These are phyloP conservation scores for Dufourea novaeangliae DNA, from an alignment of 1,140 invertebrate species.

Conservation along the genomic window DNA sequence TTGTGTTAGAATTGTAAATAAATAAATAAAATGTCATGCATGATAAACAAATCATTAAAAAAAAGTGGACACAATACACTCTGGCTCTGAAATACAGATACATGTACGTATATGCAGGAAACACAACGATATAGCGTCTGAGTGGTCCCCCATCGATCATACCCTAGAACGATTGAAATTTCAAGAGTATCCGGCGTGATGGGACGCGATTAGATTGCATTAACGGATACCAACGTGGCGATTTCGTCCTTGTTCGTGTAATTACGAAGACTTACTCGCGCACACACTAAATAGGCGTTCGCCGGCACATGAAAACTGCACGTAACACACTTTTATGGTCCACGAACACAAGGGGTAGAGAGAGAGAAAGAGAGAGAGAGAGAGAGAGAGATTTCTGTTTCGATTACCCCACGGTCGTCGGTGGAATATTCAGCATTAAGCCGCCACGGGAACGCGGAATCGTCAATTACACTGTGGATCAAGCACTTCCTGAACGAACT, in stretches of 20 bases:
- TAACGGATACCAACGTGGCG: not conserved
- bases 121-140: too few relatives aligned
- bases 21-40: too few relatives aligned
- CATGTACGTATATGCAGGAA: too few relatives aligned
- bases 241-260: not conserved
- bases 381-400: not conserved
- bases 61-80: too few relatives aligned
- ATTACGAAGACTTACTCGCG: not conserved
- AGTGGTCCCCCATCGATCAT: too few relatives aligned
- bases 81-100: too few relatives aligned
- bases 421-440: constrained; percentile 4
- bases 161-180: too few relatives aligned
- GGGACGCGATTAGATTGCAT: constrained; percentile 1
- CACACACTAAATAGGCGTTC: not conserved
- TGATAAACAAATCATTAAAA: too few relatives aligned
- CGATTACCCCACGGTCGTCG: not conserved
- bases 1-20: too few relatives aligned
- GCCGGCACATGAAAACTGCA: constrained; percentile 17
- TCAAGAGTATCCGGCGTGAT: too few relatives aligned
- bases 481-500: constrained; percentile 49
- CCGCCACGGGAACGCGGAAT: constrained; percentile 8
- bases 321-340: constrained; percentile 17
- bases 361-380: too few relatives aligned
- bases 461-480: constrained; percentile 32
- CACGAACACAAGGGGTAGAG: too few relatives aligned